Evolutionary conservation across 1,140 invertebrate genomes (phyloP).

Genomic region (Diorhabda elongata): DNA sequence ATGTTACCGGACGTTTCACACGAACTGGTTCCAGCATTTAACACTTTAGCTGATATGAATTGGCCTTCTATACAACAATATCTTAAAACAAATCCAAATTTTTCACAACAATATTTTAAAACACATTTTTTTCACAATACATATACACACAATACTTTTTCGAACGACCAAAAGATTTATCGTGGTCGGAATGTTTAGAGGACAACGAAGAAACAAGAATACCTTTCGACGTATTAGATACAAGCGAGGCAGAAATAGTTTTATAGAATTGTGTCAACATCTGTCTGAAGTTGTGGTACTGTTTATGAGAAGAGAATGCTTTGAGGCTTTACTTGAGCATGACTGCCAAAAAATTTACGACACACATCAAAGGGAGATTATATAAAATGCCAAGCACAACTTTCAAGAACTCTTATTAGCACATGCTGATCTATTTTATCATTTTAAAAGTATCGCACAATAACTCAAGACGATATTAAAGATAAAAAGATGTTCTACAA

Average conservation of each 20-base stretch:
- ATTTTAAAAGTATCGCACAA: slow-evolving; percentile 85
- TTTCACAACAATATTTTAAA: slow-evolving; percentile 49
- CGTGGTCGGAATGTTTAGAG: slow-evolving; percentile 75
- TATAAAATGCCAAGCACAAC: slow-evolving; percentile 86
- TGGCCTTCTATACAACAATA: slow-evolving; percentile 82
- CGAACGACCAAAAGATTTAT: slow-evolving; percentile 70
- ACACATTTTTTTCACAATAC: no score
- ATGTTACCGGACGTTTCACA: slow-evolving; percentile 75
- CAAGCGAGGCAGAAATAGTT: slow-evolving; percentile 83
- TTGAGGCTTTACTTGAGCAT: slow-evolving; percentile 82
- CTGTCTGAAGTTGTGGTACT: slow-evolving; percentile 87
- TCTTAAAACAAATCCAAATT: slow-evolving; percentile 82
- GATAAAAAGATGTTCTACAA: slow-evolving; percentile 85
- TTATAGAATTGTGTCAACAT: slow-evolving; percentile 89
- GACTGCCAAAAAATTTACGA: slow-evolving; percentile 94
- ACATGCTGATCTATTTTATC: slow-evolving; percentile 91
- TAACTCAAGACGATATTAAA: slow-evolving; percentile 91
- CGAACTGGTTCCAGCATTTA: slow-evolving; percentile 78
- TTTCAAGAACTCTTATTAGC: slow-evolving; percentile 91
- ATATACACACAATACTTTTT: slow-evolving; percentile 71
- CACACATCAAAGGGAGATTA: slow-evolving; percentile 88
- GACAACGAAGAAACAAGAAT: slow-evolving; percentile 68
- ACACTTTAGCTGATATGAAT: slow-evolving; percentile 72
- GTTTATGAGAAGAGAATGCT: slow-evolving; percentile 93
- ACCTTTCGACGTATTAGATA: slow-evolving; percentile 87